Percentiles rank a stretch among this genome's conserved stretches.
These are phyloP conservation scores for Galago senegalensis DNA, from an alignment of 2,797 vertebrate species.

Conservation along the genomic window DNA sequence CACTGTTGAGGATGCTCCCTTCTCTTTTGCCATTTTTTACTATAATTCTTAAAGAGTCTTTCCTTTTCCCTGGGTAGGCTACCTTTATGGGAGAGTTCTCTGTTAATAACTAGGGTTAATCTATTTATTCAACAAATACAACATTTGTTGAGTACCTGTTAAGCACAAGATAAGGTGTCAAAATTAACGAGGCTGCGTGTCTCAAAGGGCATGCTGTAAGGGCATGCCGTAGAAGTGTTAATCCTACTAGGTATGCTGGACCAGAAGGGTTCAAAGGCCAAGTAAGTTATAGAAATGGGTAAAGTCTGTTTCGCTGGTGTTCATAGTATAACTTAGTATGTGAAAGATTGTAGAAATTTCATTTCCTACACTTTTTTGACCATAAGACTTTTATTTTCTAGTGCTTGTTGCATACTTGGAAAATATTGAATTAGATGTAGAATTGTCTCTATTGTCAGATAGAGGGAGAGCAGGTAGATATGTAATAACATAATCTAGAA, in stretches of 20 bases:
- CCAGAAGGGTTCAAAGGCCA: not conserved
- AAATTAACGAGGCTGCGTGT: conserved; percentile 27
- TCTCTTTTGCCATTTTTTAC: conserved; percentile 35
- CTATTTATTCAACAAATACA: conserved; percentile 17
- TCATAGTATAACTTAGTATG: not conserved
- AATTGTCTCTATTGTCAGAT: conserved; percentile 10
- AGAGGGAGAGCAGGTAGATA: not conserved
- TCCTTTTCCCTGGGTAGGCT: conserved; percentile 23
- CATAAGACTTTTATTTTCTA: conserved; percentile 16
- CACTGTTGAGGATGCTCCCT: not conserved
- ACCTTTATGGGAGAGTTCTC: conserved; percentile 44
- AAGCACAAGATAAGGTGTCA: conserved; percentile 56
- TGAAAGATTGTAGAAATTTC: conserved; percentile 27
- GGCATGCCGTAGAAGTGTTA: not conserved
- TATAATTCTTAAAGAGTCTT: conserved; percentile 34
- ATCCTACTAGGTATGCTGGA: not conserved
- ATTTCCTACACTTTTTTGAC: conserved; percentile 38
- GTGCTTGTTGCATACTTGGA: conserved; percentile 25
- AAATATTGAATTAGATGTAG: conserved; percentile 41
- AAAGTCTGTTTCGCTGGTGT: conserved; percentile 1
- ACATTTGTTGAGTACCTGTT: conserved; percentile 45
- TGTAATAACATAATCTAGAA: not conserved
- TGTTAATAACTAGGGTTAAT: conserved; percentile 42
- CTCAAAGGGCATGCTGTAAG: not conserved
- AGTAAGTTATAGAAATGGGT: conserved; percentile 35